Conservation (phyloP, 2,113 vertebrate genomes). For the Phalacrocorax carbo region DNA sequence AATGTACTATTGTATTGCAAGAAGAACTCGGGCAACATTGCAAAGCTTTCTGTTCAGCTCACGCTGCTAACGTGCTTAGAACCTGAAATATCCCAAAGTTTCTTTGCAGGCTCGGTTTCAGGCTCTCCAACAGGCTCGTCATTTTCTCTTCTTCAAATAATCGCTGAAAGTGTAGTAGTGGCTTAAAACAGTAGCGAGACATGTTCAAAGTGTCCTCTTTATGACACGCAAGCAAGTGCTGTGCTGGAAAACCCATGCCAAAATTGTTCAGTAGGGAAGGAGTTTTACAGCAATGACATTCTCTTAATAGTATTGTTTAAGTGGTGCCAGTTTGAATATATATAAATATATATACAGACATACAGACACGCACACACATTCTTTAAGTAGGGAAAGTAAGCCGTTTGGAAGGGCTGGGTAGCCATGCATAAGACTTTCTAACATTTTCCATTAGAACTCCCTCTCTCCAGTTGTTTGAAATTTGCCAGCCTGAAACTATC, state of each 20-base stretch:
- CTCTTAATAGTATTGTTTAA: neutral
- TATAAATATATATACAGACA: neutral
- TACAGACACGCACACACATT: accelerated
- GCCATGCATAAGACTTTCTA: neutral
- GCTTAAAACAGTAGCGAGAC: neutral
- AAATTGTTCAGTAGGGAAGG: neutral
- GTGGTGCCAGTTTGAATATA: neutral
- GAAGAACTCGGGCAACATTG: neutral
- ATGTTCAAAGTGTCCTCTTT: neutral
- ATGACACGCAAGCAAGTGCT: neutral
- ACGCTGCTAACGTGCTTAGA: neutral
- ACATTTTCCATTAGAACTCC: neutral
- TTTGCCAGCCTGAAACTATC: neutral
- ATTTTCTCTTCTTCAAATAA: neutral
- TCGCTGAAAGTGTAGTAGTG: neutral
- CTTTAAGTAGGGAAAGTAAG: neutral
- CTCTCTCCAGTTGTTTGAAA: neutral
- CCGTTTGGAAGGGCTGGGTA: neutral
- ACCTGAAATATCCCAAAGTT: neutral
- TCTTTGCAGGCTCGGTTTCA: neutral
- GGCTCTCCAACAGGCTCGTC: neutral
- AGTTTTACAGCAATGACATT: neutral
- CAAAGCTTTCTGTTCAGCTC: neutral
- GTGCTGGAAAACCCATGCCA: neutral
- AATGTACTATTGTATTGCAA: neutral